Conservation (phyloP, 2,888 invertebrate species). For the Pachliopta kotzebuea region DNA sequence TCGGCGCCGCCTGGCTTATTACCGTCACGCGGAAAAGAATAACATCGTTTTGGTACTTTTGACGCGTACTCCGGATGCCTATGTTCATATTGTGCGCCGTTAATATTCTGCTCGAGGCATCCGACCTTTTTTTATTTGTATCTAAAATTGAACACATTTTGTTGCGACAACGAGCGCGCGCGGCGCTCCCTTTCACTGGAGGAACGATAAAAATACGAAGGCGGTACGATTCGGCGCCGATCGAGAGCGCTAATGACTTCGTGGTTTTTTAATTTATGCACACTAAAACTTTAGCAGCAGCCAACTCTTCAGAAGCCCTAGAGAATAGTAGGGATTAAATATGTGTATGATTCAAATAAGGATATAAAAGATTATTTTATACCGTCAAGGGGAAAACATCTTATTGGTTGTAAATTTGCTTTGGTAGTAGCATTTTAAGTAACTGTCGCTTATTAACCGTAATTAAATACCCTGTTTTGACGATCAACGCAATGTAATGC, state of each 20-base stretch:
- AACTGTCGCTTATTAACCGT: too few relatives aligned
- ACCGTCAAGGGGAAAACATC: too few relatives aligned
- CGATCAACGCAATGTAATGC: too few relatives aligned
- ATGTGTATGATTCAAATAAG: too few relatives aligned
- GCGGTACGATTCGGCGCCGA: constrained; percentile 53
- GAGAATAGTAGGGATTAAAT: too few relatives aligned
- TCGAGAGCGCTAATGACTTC: constrained; percentile 60
- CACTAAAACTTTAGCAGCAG: constrained; percentile 31
- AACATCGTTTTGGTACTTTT: constrained; percentile 78
- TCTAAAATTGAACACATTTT: constrained; percentile 81
- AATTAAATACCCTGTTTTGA: too few relatives aligned
- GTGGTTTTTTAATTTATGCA: constrained; percentile 47
- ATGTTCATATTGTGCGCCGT: constrained; percentile 79
- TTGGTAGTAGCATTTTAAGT: too few relatives aligned
- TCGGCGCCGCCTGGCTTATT: constrained; percentile 73
- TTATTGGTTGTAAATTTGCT: too few relatives aligned
- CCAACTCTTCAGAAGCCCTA: not conserved
- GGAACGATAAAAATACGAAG: constrained; percentile 72
- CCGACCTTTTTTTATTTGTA: constrained; percentile 80
- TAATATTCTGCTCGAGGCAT: constrained; percentile 77
- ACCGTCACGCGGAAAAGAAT: constrained; percentile 77
- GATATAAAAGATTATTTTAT: too few relatives aligned
- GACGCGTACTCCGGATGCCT: constrained; percentile 77
- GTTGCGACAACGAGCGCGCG: constrained; percentile 75
- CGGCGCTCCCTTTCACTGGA: constrained; percentile 62